Evolutionary conservation across 2,797 vertebrate species (phyloP), one percentile per base, ranked within the genome.

Genomic region (Sparidentex hasta): DNA sequence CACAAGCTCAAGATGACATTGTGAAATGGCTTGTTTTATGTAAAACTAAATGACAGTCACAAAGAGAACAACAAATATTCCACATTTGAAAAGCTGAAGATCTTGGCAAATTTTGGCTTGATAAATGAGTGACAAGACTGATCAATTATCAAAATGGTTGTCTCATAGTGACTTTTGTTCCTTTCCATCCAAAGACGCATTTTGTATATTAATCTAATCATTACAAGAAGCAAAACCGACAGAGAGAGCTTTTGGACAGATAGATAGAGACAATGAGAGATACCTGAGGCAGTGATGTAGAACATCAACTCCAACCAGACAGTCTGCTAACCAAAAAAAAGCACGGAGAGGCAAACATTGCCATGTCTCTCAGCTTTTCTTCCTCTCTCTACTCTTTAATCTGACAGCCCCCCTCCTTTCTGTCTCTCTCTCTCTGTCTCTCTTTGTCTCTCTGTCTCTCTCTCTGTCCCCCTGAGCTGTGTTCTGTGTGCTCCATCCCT

Each of bases 261-360:
- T 17, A 74, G 44, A 72, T 21, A 76, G 43, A 75, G 67, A 87
- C 41, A 79, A 76, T 51, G 63, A 75, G 68, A 87, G 66, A 80
- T 78, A 90, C 90, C 90, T 80, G 65, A 85, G 87, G 92, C 91
- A 78, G 78, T 82, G 82, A 90, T 93, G 85, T 87, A 87, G 79
- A 90, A 87, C 88, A 81, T 87, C 83, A 86, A 81, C 85, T 88
- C 71, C 77, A 79, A 85, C 82, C 82, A 88, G 88, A 90, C 88
- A 87, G 82, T 80, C 87, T 81, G 83, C 77, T 81, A 52, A 79
- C 85, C 73, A 82, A 86, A 77, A 74, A 71, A 78, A n/a, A 81
- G 78, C 58, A 78, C 57, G 78, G 80, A 55, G 84, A 89, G 82
- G 75, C 87, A 80, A 90, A 88, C 87, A 83, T 73, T 29, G 59